Conservation (phyloP, 2,113 vertebrate genomes). For the Hydrochoerus hydrochaeris region DNA sequence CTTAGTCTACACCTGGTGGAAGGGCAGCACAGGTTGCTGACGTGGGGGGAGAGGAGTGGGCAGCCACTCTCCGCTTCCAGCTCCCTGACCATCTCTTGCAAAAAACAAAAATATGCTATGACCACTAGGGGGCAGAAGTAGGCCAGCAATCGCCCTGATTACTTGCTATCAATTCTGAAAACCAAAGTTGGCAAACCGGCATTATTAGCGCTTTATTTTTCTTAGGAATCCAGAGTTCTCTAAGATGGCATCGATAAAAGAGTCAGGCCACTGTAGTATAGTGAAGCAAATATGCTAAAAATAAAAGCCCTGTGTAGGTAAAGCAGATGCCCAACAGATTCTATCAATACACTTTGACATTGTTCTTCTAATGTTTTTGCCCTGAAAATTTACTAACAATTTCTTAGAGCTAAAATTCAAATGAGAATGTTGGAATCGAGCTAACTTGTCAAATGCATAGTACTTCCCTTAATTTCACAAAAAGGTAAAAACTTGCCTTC, state of each 20-base stretch:
- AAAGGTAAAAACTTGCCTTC: not conserved
- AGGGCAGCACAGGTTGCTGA: not conserved
- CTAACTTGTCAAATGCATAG: not conserved
- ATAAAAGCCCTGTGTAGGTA: not conserved
- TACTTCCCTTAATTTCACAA: not conserved
- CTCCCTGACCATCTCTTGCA: not conserved
- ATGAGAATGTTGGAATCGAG: not conserved
- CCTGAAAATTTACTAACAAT: conserved; percentile 19
- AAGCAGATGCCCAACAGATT: not conserved
- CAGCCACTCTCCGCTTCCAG: not conserved
- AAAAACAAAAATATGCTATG: not conserved
- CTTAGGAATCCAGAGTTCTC: conserved; percentile 55
- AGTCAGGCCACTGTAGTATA: not conserved
- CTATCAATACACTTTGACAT: not conserved
- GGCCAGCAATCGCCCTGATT: conserved; percentile 73
- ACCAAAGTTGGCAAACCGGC: conserved; percentile 21
- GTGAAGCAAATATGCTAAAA: not conserved
- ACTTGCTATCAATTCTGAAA: conserved; percentile 61
- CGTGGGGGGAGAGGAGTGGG: rapidly evolving
- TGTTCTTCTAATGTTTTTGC: conserved; percentile 30
- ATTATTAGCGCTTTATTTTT: conserved; percentile 57
- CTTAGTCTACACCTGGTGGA: not conserved
- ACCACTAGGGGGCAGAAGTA: conserved; percentile 85
- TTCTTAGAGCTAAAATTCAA: conserved; percentile 59
- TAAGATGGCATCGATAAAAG: not conserved